A percentile compares a stretch with the other conserved stretches of the same genome.
Conservation (phyloP, 2,797 vertebrate species). For the Tachyglossus aculeatus region DNA sequence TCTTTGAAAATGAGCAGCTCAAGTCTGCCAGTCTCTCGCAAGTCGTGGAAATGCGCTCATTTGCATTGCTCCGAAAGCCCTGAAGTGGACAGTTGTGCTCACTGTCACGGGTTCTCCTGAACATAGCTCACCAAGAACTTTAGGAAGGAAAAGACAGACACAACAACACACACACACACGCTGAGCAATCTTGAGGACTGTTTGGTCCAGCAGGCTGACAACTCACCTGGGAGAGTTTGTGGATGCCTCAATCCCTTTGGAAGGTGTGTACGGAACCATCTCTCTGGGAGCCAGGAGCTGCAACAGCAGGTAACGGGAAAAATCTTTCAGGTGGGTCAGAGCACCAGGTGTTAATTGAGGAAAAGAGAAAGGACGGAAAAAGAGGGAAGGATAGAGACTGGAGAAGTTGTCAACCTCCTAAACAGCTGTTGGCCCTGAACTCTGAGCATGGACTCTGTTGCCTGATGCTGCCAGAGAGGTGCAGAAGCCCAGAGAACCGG, state of each 20-base stretch:
- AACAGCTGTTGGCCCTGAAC: background rate
- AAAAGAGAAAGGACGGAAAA: background rate
- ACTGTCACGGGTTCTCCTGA: background rate
- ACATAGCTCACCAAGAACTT: background rate
- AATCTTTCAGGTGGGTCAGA: background rate
- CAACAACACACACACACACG: no score
- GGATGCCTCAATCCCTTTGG: background rate
- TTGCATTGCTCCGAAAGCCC: background rate
- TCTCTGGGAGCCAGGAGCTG: no score
- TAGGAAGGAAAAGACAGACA: background rate
- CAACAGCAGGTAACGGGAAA: accelerated
- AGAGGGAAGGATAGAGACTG: background rate
- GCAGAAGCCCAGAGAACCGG: background rate
- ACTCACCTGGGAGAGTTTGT: accelerated
- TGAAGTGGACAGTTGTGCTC: background rate
- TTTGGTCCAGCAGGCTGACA: background rate
- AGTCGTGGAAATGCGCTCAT: background rate
- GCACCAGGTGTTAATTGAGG: background rate
- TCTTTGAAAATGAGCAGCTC: slow-evolving; percentile 27
- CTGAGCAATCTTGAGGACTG: no score
- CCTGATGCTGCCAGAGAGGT: background rate
- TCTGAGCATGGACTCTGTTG: background rate
- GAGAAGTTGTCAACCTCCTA: background rate
- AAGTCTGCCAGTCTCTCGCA: slow-evolving; percentile 27
- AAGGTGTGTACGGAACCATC: accelerated